phyloP scores from a whole-genome alignment of 2,888 invertebrate genomes.

The Perizoma flavofasciatum region DNA sequence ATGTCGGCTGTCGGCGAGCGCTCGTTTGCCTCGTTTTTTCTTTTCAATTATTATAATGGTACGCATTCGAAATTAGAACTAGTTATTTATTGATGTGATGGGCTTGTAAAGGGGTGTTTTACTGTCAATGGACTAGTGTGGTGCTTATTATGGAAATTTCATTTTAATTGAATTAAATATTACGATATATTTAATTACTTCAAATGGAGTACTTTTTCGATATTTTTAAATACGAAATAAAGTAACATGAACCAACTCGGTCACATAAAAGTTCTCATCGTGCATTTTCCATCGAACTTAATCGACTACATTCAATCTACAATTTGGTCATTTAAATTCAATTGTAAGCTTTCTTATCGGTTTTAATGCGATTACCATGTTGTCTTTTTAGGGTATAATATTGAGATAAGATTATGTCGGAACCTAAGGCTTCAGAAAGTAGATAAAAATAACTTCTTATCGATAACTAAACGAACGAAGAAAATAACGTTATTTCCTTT shows the following conservation, averaged over 20 bases:
- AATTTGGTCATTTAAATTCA: conserved; percentile 21
- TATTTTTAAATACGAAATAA: too few relatives aligned
- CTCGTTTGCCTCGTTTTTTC: conserved; percentile 45
- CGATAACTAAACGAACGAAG: conserved; percentile 13
- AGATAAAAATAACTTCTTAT: conserved; percentile 16
- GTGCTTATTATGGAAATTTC: conserved; percentile 14
- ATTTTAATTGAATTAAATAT: conserved; percentile 16
- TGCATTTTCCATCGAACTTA: not conserved
- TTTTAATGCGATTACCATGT: conserved; percentile 37
- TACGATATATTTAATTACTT: not conserved
- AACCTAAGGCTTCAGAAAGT: conserved; percentile 10
- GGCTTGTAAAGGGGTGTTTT: conserved; percentile 19
- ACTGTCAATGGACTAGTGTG: conserved; percentile 3
- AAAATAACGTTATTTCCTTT: not conserved
- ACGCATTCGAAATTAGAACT: conserved; percentile 56
- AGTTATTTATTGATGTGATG: conserved; percentile 39
- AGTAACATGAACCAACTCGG: too few relatives aligned
- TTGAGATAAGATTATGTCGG: conserved; percentile 23
- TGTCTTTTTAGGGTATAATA: conserved; percentile 24
- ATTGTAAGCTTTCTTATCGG: conserved; percentile 26
- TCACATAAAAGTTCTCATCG: too few relatives aligned
- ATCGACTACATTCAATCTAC: conserved; percentile 4
- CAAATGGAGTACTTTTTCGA: too few relatives aligned
- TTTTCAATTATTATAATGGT: conserved; percentile 45
- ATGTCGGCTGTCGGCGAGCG: conserved; percentile 54